These are phyloP conservation scores for Cynoglossus semilaevis DNA, from an alignment of 2,113 vertebrate genomes.

Conservation along the genomic window DNA sequence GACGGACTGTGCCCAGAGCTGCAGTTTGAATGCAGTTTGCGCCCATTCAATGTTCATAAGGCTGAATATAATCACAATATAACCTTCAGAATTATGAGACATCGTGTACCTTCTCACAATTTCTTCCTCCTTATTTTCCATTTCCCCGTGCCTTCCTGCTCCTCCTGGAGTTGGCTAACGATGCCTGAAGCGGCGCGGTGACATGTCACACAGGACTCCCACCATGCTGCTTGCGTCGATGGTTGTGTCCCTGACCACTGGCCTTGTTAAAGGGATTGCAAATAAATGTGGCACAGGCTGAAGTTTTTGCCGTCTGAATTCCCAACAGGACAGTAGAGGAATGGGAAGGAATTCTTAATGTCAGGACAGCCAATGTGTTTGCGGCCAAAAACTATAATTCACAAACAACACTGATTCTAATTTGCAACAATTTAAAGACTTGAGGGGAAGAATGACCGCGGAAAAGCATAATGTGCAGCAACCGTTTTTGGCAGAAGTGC, in stretches of 20 bases:
- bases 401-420: constrained; percentile 45
- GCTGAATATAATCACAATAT: too few relatives aligned
- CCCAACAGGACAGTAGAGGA: constrained; percentile 32
- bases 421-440: constrained; percentile 29
- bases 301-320: constrained; percentile 45
- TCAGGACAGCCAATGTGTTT: constrained; percentile 20
- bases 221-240: constrained; percentile 14
- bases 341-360: constrained; percentile 21
- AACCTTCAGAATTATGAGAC: constrained; percentile 1
- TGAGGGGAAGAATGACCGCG: constrained; percentile 10
- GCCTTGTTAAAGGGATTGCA: constrained; percentile 56
- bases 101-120: constrained; percentile 17
- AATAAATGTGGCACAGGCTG: constrained; percentile 48
- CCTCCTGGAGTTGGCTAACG: constrained; percentile 36
- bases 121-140: constrained; percentile 14
- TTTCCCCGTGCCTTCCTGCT: background rate
- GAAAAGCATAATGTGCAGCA: constrained; percentile 5
- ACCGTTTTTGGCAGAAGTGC: constrained; percentile 14
- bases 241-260: constrained; percentile 42
- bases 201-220: constrained; percentile 36
- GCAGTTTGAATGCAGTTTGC: too few relatives aligned
- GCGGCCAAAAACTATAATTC: constrained; percentile 35
- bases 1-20: too few relatives aligned
- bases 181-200: constrained; percentile 15
- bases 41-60: too few relatives aligned